Conservation (phyloP, 2,797 vertebrate species). For the Gymnothorax reevesii region DNA sequence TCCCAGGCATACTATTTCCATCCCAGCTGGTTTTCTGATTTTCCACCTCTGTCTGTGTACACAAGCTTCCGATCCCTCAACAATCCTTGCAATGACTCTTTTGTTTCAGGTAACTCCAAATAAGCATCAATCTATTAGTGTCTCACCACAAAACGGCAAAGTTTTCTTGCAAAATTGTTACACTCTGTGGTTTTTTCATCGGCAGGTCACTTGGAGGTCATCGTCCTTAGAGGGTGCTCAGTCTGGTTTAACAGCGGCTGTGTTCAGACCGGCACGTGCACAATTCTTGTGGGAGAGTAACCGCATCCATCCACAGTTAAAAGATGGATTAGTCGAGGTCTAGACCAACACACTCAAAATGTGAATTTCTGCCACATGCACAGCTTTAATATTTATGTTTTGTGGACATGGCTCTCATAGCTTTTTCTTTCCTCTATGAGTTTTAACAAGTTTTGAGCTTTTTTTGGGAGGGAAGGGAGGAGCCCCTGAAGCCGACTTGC, state of each 20-base stretch:
- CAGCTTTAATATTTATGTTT: constrained; percentile 6
- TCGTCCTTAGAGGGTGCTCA: neutral
- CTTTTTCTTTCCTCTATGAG: neutral
- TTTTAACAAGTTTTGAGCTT: constrained; percentile 24
- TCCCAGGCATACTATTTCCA: neutral
- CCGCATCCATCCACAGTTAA: neutral
- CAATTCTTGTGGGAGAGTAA: neutral
- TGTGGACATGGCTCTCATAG: neutral
- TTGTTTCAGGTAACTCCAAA: neutral
- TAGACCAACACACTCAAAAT: neutral
- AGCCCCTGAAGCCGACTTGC: constrained; percentile 2
- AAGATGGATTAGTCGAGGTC: neutral
- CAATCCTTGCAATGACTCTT: neutral
- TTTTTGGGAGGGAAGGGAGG: neutral
- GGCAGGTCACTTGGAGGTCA: neutral
- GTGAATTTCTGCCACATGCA: constrained; percentile 10
- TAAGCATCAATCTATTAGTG: neutral
- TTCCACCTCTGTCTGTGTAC: neutral
- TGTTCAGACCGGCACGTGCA: neutral
- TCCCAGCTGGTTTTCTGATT: neutral
- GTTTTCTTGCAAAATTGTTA: constrained; percentile 1
- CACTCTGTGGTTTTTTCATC: neutral
- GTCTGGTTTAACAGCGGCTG: neutral
- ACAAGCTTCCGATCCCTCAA: neutral
- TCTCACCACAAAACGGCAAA: constrained; percentile 21